A percentile compares a stretch with the other conserved stretches of the same genome.
Conservation (phyloP, 2,888 invertebrate species). For the Caenorhabditis imperialis region DNA sequence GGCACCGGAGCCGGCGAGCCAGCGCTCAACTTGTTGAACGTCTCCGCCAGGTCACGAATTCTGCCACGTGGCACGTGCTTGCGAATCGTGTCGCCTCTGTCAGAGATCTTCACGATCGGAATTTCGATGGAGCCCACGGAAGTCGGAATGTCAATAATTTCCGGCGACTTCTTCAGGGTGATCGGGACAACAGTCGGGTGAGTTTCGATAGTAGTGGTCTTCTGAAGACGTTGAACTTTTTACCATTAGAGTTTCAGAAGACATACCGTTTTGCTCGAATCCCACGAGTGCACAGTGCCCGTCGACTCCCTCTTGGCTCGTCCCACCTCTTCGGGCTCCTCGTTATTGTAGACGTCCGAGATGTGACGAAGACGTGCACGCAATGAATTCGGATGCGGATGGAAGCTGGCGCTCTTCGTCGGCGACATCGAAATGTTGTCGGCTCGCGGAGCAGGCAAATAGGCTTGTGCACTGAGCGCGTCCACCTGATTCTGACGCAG, state of each 20-base stretch:
- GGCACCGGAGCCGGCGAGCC: neutral
- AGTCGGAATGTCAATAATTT: too few relatives aligned
- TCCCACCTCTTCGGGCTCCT: neutral
- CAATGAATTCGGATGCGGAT: slow-evolving; percentile 3
- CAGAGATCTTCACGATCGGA: neutral
- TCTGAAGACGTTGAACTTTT: too few relatives aligned
- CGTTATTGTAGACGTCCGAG: slow-evolving; percentile 15
- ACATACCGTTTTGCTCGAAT: neutral
- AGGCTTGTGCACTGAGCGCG: slow-evolving; percentile 31
- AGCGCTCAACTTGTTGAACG: slow-evolving; percentile 7
- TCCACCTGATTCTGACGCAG: slow-evolving; percentile 34
- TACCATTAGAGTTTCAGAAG: too few relatives aligned
- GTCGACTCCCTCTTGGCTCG: neutral
- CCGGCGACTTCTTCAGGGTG: too few relatives aligned
- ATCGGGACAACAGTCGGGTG: too few relatives aligned
- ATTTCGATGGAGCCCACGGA: too few relatives aligned
- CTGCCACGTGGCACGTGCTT: slow-evolving; percentile 44
- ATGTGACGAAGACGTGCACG: slow-evolving; percentile 28
- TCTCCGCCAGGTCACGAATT: slow-evolving; percentile 45
- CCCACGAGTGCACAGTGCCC: neutral
- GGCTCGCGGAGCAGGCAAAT: slow-evolving; percentile 3
- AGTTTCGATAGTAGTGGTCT: too few relatives aligned
- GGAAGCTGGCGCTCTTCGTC: slow-evolving; percentile 3
- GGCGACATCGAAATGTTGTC: neutral
- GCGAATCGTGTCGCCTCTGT: slow-evolving; percentile 23